Evolutionary conservation across 2,888 invertebrate genomes (phyloP).

Genomic region (Amaurobius ferox): DNA sequence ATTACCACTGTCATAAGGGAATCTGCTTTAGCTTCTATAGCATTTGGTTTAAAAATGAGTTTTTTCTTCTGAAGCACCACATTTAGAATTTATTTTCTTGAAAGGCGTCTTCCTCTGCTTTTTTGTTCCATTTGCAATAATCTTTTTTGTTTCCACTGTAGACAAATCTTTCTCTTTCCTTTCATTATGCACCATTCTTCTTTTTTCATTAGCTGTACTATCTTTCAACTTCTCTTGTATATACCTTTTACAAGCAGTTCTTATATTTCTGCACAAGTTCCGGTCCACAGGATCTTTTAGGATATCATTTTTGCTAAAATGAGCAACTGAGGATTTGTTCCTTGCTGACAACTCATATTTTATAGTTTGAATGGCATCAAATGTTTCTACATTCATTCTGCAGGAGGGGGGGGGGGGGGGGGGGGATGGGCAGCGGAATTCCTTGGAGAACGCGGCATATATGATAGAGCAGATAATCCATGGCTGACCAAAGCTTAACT

Average conservation of each 20-base stretch:
- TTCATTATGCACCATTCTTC: neutral
- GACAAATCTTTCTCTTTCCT: neutral
- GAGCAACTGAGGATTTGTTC: neutral
- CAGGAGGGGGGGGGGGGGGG: neutral
- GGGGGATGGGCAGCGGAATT: no score
- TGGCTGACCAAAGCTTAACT: no score
- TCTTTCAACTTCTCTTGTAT: neutral
- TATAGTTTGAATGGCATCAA: neutral
- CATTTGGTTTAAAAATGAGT: no score
- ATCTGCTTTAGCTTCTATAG: no score
- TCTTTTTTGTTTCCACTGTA: neutral
- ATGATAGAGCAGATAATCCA: no score
- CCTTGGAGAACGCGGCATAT: no score
- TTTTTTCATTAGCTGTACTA: neutral
- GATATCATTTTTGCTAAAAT: neutral
- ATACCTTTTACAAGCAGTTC: neutral
- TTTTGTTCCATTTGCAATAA: neutral
- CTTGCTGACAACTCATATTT: neutral
- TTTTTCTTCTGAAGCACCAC: no score
- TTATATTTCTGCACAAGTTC: neutral
- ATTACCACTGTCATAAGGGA: no score
- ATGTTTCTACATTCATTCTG: neutral
- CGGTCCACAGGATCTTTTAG: no score
- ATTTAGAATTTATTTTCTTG: no score
- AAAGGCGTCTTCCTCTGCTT: neutral